A percentile compares a stretch with the other conserved stretches of the same genome.
phyloP scores from a whole-genome alignment of 2,888 invertebrate genomes.

The Patella ulyssiponensis region DNA sequence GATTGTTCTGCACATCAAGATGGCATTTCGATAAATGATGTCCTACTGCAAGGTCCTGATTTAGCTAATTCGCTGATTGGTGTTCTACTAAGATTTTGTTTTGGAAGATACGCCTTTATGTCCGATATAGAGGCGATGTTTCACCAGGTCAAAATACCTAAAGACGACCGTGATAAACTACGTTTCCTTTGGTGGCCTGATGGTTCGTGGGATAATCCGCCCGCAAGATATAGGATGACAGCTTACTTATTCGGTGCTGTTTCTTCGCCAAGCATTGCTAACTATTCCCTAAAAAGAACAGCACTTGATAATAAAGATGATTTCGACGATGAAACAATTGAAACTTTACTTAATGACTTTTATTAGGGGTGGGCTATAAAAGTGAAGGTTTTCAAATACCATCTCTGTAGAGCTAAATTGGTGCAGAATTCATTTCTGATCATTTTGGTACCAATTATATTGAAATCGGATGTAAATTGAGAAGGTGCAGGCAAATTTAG shows the following conservation, averaged over 20 bases:
- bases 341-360: conserved; percentile 22
- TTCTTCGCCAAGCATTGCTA: conserved; percentile 9
- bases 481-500: no score
- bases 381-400: no score
- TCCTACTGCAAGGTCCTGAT: conserved; percentile 43
- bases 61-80: conserved; percentile 41
- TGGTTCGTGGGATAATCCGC: background rate
- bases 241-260: conserved; percentile 15
- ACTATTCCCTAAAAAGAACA: background rate
- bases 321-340: conserved; percentile 9
- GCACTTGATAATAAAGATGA: background rate
- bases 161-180: conserved; percentile 30
- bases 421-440: no score
- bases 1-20: conserved; percentile 32
- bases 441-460: no score
- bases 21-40: conserved; percentile 37
- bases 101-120: conserved; percentile 37
- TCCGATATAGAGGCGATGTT: conserved; percentile 41
- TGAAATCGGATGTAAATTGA: no score
- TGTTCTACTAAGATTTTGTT: conserved; percentile 38
- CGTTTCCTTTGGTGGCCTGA: conserved; percentile 41
- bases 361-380: no score
- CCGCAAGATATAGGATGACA: background rate
- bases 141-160: conserved; percentile 33
- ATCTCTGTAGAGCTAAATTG: no score